Evolutionary conservation across 2,113 vertebrate genomes (phyloP).

Genomic region (Scytalopus superciliaris): DNA sequence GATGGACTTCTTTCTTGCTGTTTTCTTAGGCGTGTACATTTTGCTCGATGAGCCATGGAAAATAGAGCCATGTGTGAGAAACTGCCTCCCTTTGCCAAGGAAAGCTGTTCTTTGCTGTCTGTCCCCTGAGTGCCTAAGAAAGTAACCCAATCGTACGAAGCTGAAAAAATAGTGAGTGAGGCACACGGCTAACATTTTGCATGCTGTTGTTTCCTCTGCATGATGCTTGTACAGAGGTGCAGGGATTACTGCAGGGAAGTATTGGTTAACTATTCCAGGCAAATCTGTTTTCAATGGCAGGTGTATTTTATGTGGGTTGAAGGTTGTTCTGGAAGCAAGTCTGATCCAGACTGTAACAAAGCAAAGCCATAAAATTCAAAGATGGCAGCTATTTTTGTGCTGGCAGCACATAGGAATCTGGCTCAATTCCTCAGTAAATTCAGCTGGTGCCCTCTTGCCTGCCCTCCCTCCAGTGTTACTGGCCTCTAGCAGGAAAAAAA

Average conservation of each 20-base stretch:
- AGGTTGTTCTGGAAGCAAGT: neutral
- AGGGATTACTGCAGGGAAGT: neutral
- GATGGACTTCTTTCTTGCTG: neutral
- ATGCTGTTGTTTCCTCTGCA: neutral
- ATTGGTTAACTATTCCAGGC: neutral
- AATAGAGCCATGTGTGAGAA: neutral
- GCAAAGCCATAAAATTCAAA: neutral
- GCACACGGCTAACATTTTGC: neutral
- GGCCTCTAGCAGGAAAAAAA: neutral
- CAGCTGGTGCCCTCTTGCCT: neutral
- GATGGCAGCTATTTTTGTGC: constrained; percentile 2
- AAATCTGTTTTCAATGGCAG: neutral
- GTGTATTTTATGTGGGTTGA: neutral
- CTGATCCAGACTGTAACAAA: neutral
- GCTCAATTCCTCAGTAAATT: neutral
- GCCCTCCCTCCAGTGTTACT: neutral
- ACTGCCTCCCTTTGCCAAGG: constrained; percentile 8
- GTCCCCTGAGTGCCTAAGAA: constrained; percentile 31
- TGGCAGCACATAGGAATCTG: neutral
- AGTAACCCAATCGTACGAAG: constrained; percentile 6
- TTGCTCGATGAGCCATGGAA: constrained; percentile 25
- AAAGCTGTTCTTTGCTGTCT: constrained; percentile 36
- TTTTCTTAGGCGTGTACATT: neutral
- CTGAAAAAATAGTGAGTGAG: neutral
- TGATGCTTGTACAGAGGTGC: neutral